These are phyloP conservation scores for Illadopsis cleaveri DNA, from an alignment of 2,113 vertebrate genomes.

Conservation along the genomic window DNA sequence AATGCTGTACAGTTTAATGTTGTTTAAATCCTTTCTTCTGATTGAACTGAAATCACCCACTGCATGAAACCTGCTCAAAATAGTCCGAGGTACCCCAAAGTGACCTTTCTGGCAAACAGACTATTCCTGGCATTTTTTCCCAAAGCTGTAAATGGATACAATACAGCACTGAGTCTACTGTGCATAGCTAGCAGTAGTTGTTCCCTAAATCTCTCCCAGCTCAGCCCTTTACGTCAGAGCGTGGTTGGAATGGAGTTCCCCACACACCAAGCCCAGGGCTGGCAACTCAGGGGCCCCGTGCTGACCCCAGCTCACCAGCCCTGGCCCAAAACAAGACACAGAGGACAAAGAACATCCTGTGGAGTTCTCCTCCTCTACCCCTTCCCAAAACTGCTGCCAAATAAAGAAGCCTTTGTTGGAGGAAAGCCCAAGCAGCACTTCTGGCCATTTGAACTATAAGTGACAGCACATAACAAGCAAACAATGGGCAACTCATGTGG, in stretches of 20 bases:
- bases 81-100: background rate
- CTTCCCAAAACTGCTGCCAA: background rate
- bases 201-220: background rate
- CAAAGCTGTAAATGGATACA: slow-evolving; percentile 27
- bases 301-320: slow-evolving; percentile 20
- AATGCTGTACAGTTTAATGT: background rate
- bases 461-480: background rate
- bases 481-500: slow-evolving; percentile 12
- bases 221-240: background rate
- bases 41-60: background rate
- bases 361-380: background rate
- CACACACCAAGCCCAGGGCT: background rate
- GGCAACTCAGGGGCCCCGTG: background rate
- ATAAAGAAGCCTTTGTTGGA: slow-evolving; percentile 47
- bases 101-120: slow-evolving; percentile 6
- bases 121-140: background rate
- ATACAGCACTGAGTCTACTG: background rate
- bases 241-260: background rate
- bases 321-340: background rate
- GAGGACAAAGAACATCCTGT: slow-evolving; percentile 29
- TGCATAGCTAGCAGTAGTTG: background rate
- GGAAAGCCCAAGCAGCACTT: slow-evolving; percentile 4
- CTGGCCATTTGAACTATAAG: background rate
- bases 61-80: slow-evolving; percentile 31
- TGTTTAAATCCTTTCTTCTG: background rate